These are phyloP conservation scores for Saguinus midas DNA, from an alignment of 2,113 vertebrate genomes.

Conservation along the genomic window DNA sequence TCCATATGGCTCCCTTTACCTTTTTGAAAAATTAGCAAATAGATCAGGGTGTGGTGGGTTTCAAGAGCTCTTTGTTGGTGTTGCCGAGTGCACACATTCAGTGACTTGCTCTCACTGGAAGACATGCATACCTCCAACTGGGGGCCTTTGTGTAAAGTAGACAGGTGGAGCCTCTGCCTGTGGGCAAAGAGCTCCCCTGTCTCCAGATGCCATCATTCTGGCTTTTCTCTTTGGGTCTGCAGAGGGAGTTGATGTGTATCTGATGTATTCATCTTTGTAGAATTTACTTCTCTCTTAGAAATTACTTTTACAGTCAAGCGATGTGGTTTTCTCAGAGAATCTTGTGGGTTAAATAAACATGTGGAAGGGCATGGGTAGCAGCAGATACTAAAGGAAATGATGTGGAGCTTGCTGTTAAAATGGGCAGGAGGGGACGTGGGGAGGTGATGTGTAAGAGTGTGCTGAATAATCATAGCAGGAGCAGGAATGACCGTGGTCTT, in stretches of 20 bases:
- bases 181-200: background rate
- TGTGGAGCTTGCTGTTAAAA: background rate
- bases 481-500: background rate
- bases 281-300: conserved; percentile 42
- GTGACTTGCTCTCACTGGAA: background rate
- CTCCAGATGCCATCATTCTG: background rate
- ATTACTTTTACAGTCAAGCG: background rate
- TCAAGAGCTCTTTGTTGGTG: background rate
- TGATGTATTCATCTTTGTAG: background rate
- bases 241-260: background rate
- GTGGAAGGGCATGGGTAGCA: background rate
- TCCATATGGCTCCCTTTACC: background rate
- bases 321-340: background rate
- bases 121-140: background rate
- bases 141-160: background rate
- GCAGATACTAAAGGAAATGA: background rate
- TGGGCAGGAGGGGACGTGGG: accelerated
- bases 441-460: background rate
- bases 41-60: background rate
- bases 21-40: background rate
- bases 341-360: background rate
- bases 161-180: background rate
- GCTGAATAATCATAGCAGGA: background rate
- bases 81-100: background rate
- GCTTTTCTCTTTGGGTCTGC: background rate